Evolutionary conservation across 2,888 invertebrate genomes (phyloP), one percentile per base, ranked within the genome.

Genomic region (Ochropleura leucogaster): DNA sequence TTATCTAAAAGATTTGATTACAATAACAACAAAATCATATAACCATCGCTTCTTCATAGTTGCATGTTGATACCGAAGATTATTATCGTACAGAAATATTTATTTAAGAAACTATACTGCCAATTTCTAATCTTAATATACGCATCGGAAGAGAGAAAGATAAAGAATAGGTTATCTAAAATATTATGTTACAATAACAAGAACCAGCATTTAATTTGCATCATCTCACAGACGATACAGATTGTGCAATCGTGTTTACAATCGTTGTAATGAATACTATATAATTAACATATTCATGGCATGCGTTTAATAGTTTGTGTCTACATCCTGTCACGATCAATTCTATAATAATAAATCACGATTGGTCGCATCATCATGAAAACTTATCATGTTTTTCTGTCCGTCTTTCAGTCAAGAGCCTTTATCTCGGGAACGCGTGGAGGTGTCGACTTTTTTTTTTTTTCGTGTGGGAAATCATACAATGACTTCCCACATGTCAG

Each of bases 221-320:
- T 51, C 44, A 44, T 53, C 20, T 42, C 30, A 12, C 42, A 63
- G 44, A 78, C 62, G 47, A 57, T 18, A 66, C 42, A 78, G 42
- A 62, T 79, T 47, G 30, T 51, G 10, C 40, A 67, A 55, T 40
- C 12, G 40, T 30, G 46, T 57, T 46, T 40, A 71, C 10, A 46
- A 71, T 63, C 8, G 14, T n/a, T 14, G n/a, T 40, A 59, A 68
- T 57, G 16, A 63, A 67, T 64, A 59, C 79, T 47, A 8, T 67
- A 47, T 74, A 47, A 79, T 79, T 18, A 57, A 74, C 53, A 16
- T 63, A 74, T 53, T 57, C 55, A 51, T 69, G 55, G 20, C 68
- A 40, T 69, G 66, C 20, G 6, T 40, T 16, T 70, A 71, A 68
- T 60, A 57, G 47, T 40, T 47, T 20, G 46, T 70, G 46, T 49